Base-by-base conservation (phyloP, 2,797 vertebrate genomes). In the Rhadinocentrus ornatus region DNA sequence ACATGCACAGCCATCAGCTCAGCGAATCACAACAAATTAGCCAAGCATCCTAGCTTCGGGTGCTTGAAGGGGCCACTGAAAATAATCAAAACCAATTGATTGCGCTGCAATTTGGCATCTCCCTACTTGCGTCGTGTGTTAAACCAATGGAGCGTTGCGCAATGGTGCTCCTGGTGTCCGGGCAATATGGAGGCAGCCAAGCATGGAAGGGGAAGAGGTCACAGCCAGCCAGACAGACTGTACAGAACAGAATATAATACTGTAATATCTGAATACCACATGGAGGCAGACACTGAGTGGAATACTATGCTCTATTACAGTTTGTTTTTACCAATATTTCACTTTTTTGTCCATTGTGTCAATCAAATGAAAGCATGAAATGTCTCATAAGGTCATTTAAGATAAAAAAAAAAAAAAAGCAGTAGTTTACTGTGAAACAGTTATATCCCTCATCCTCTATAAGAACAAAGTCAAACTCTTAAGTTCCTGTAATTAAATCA, bases 11-110 rank as follows among this genome's bases (percentile, higher is more conserved):
- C 81, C 77, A 83, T 75, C 80, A 83, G 73, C 64, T 84, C 85
- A 79, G 64, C 80, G 85, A 86, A 86, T 88, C 85, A 76, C 86
- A 77, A 88, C 82, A 88, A 91, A 91, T 89, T 88, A 89, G 86
- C 87, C 81, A 71, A 86, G 86, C 88, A 37, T 80, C 83, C 81
- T 81, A 81, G 78, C 74, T 74, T 73, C 73, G 59, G 62, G 85
- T 81, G 86, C 85, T 85, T 77, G 3, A 54, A 83, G 84, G 89
- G 87, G 66, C 79, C 78, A 59, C 81, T 88, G 79, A 66, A 66
- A 80, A 83, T 85, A 90, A 91, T 91, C 89, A 90, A 89, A 88
- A 84, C 77, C 89, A 81, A 91, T 91, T 89, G 91, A 89, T 93
- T 91, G 89, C 82, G 81, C 77, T 39, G 84, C 85, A 73, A 80